A percentile compares a stretch with the other conserved stretches of the same genome.
Conservation (phyloP, 1,140 invertebrate species). For the Gonioctena quinquepunctata region DNA sequence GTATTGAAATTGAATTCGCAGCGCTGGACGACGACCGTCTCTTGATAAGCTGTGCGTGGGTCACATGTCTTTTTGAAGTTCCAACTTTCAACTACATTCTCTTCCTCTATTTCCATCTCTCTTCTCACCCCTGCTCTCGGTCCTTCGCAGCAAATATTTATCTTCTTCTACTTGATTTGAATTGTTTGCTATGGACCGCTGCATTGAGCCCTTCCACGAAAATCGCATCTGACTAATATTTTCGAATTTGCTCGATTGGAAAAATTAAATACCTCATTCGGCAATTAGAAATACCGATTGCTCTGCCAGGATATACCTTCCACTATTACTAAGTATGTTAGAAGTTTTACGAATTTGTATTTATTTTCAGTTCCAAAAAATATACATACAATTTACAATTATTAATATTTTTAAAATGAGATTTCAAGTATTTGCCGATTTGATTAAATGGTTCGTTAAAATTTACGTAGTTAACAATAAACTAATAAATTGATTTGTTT, state of each 20-base stretch:
- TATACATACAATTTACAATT: too few species aligned
- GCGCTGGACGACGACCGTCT: constrained; percentile 27
- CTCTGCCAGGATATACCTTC: too few species aligned
- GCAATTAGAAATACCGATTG: background rate
- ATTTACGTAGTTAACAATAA: too few species aligned
- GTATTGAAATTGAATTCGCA: constrained; percentile 56
- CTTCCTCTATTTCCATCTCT: background rate
- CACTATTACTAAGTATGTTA: too few species aligned
- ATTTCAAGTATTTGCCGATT: too few species aligned
- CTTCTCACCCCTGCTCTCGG: too few species aligned
- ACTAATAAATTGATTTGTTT: too few species aligned
- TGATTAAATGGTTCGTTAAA: too few species aligned
- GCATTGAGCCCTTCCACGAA: constrained; percentile 22
- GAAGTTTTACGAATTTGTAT: too few species aligned
- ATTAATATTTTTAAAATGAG: too few species aligned
- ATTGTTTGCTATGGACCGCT: constrained; percentile 34
- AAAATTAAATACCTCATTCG: background rate
- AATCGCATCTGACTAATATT: background rate
- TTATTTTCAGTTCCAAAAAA: too few species aligned
- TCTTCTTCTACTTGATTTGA: constrained; percentile 39
- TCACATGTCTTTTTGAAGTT: constrained; percentile 38
- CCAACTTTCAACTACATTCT: constrained; percentile 26
- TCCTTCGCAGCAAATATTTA: constrained; percentile 34
- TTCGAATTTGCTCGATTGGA: background rate
- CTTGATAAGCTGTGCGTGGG: constrained; percentile 33